Percentiles rank a stretch among this genome's conserved stretches.
phyloP scores from a whole-genome alignment of 2,113 vertebrate species.

The Marmota flaviventris region DNA sequence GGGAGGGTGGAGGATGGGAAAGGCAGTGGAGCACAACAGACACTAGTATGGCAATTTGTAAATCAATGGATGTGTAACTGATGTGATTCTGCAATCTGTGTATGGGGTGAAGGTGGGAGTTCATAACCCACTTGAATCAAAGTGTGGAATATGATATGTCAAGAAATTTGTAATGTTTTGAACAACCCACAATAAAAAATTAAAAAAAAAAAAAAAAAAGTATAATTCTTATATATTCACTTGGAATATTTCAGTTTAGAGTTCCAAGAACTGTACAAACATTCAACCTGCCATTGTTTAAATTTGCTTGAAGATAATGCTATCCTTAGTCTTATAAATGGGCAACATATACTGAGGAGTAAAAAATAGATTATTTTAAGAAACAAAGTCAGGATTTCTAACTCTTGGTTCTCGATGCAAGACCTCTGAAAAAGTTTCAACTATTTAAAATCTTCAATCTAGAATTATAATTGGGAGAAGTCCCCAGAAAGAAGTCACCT shows the following conservation, averaged over 20 bases:
- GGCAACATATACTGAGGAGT: background rate
- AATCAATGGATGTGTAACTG: too few relatives aligned
- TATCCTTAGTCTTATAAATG: background rate
- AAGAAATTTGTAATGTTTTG: too few relatives aligned
- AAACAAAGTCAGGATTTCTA: background rate
- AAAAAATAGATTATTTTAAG: background rate
- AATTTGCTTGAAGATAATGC: background rate
- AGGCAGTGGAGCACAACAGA: too few relatives aligned
- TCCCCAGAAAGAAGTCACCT: background rate
- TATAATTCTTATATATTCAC: background rate
- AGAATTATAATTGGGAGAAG: background rate
- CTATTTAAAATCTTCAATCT: background rate
- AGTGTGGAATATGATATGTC: too few relatives aligned
- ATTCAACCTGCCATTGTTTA: background rate
- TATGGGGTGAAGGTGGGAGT: too few relatives aligned
- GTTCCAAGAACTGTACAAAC: background rate
- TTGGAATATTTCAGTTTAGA: constrained; percentile 26
- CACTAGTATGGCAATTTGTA: too few relatives aligned
- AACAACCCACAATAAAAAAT: too few relatives aligned
- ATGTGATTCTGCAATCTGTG: too few relatives aligned
- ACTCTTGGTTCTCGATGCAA: background rate
- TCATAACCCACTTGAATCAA: too few relatives aligned
- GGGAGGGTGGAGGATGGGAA: too few relatives aligned
- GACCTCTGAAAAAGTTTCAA: background rate
- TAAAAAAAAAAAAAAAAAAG: too few relatives aligned